Evolutionary conservation across 2,113 vertebrate species (phyloP), one percentile per base, ranked within the genome.

Genomic region (Calonectris borealis): DNA sequence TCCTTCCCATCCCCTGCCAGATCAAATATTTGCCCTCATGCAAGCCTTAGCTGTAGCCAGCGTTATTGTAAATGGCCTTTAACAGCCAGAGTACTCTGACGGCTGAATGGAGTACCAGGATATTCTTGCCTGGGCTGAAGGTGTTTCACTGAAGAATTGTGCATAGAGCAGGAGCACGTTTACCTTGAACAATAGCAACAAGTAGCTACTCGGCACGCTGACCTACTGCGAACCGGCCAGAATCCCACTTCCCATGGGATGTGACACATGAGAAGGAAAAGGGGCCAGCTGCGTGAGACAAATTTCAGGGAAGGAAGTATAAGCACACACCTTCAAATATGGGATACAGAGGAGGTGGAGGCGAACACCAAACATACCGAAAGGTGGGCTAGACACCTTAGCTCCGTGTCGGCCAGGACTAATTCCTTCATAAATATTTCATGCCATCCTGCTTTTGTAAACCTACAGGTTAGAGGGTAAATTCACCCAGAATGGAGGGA

Each of bases 271-370:
- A 51, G 57, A 71, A 68, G 17, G 17, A 71, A 87, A 62, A 84
- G 4, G 12, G 16, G 7, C 10, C 2, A 3, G 6, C 12, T 69
- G 18, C 6, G 0, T 40, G 26, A 55, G 16, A 21, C 2, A 32
- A 36, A 2, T 64, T 93, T 83, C 24, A 60, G 26, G 17, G 48
- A 80, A 83, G 15, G 6, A 70, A 65, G 26, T 3, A 6, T 42
- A 26, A 38, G 25, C 24, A 80, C 25, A 58, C 20, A 40, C 3
- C 14, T 86, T 25, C 21, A 83, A 49, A 70, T 36, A 40, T 13
- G 5, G 3, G 11, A 31, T 52, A 31, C 5, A 54, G 7, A 79
- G 27, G 19, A 77, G 11, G 4, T 26, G 9, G 4, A 62, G 29
- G 16, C 3, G 1, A 77, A 69, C 42, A 44, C 15, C 32, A 49